Conservation (phyloP, 2,797 vertebrate species). For the Spondyliosoma cantharus region DNA sequence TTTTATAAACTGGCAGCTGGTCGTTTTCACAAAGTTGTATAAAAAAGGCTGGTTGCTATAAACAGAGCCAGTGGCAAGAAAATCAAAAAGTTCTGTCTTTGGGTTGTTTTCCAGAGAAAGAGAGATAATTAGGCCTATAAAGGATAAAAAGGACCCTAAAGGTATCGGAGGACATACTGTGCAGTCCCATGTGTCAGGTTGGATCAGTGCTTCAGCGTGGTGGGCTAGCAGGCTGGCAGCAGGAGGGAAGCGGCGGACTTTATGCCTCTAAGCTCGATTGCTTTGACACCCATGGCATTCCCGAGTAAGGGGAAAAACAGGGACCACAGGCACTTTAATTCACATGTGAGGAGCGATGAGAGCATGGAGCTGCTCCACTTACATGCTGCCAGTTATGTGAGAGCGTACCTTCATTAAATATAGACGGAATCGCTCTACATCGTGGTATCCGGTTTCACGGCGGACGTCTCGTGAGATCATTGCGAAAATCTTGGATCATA, state of each 20-base stretch:
- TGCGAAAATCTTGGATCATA: not conserved
- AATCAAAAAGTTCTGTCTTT: conserved; percentile 15
- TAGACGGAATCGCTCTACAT: conserved; percentile 9
- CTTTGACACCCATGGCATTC: conserved; percentile 72
- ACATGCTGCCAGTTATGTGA: conserved; percentile 18
- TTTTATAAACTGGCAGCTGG: not conserved
- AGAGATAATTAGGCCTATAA: conserved; percentile 48
- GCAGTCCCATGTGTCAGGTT: conserved; percentile 65
- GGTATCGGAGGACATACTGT: conserved; percentile 42
- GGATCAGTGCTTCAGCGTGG: conserved; percentile 56
- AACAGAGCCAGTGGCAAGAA: conserved; percentile 2
- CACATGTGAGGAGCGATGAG: conserved; percentile 29
- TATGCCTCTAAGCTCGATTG: conserved; percentile 67
- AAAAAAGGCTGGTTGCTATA: conserved; percentile 18
- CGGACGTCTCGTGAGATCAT: not conserved
- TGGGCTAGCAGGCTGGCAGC: conserved; percentile 64
- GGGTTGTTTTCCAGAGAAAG: conserved; percentile 44
- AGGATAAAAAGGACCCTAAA: conserved; percentile 26
- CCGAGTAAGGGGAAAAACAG: conserved; percentile 37
- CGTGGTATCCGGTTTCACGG: not conserved
- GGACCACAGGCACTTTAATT: conserved; percentile 32
- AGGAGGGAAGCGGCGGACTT: conserved; percentile 58
- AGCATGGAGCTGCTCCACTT: conserved; percentile 9
- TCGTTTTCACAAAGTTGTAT: conserved; percentile 16
- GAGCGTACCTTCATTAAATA: conserved; percentile 35